Percentiles rank a stretch among this genome's conserved stretches.
Conservation (phyloP, 35 echinoderm and acorn worm species). For the Patiria miniata region DNA sequence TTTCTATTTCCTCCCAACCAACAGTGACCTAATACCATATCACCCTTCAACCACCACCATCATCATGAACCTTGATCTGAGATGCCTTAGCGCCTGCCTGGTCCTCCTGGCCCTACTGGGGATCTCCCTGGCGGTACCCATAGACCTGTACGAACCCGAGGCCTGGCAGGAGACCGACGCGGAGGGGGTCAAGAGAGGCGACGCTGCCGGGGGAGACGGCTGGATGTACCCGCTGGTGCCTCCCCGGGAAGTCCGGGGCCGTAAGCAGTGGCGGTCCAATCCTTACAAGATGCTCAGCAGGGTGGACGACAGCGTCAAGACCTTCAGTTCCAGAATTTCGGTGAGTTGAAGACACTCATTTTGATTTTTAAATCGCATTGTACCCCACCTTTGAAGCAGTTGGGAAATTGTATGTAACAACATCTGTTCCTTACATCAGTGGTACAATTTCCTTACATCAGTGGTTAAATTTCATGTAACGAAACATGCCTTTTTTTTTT, state of each 20-base stretch:
- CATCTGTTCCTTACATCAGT: no score
- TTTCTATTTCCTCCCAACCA: no score
- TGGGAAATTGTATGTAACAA: no score
- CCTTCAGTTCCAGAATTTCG: not conserved
- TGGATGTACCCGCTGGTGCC: not conserved
- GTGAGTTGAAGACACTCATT: not conserved
- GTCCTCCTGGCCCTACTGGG: not conserved
- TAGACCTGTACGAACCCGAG: not conserved
- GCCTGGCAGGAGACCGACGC: not conserved
- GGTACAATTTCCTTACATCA: no score
- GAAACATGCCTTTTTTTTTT: no score
- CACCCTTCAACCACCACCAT: not conserved
- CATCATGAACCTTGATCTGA: slow-evolving; percentile 6
- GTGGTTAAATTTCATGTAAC: no score
- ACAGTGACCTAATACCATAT: no score
- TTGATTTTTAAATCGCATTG: no score
- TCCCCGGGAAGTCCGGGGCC: not conserved
- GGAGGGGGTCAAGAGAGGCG: not conserved
- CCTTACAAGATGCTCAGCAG: not conserved
- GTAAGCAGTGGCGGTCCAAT: not conserved
- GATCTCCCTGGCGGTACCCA: not conserved
- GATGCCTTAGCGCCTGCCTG: not conserved
- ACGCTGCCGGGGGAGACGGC: not conserved
- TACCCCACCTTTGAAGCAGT: no score
- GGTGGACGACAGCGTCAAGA: slow-evolving; percentile 10